phyloP scores from a whole-genome alignment of 2,888 invertebrate species.

The Erannis defoliaria region DNA sequence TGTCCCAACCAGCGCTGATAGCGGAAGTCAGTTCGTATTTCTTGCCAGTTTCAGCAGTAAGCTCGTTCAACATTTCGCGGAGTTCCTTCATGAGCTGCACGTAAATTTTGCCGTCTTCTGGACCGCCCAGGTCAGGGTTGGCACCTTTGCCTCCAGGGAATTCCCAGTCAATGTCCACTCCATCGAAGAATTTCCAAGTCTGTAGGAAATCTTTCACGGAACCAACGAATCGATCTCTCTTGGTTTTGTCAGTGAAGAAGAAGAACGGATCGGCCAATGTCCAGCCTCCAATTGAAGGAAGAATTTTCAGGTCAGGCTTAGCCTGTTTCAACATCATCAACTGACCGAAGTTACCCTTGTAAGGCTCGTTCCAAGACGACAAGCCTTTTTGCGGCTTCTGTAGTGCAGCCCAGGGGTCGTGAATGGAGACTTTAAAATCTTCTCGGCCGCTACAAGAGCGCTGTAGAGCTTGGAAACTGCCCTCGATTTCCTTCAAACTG shows the following conservation, averaged over 20 bases:
- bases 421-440: slow-evolving; percentile 81
- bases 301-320: slow-evolving; percentile 76
- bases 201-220: slow-evolving; percentile 80
- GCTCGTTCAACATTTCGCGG: slow-evolving; percentile 76
- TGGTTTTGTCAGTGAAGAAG: slow-evolving; percentile 75
- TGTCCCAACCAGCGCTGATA: slow-evolving; percentile 84
- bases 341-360: slow-evolving; percentile 83
- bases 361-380: slow-evolving; percentile 81
- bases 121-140: slow-evolving; percentile 77
- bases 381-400: slow-evolving; percentile 82
- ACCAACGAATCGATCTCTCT: slow-evolving; percentile 75
- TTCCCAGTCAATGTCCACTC: slow-evolving; percentile 83
- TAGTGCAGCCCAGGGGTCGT: slow-evolving; percentile 82
- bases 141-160: slow-evolving; percentile 84
- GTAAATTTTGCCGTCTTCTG: slow-evolving; percentile 76
- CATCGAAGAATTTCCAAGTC: slow-evolving; percentile 84
- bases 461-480: slow-evolving; percentile 81
- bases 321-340: slow-evolving; percentile 81
- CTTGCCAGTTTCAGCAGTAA: slow-evolving; percentile 74
- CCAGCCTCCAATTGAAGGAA: slow-evolving; percentile 82
- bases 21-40: slow-evolving; percentile 82
- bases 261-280: slow-evolving; percentile 82
- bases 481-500: slow-evolving; percentile 83
- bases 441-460: slow-evolving; percentile 81
- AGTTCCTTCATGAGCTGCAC: slow-evolving; percentile 77